Conservation (phyloP, 1,140 invertebrate genomes). For the Ostrea edulis region DNA sequence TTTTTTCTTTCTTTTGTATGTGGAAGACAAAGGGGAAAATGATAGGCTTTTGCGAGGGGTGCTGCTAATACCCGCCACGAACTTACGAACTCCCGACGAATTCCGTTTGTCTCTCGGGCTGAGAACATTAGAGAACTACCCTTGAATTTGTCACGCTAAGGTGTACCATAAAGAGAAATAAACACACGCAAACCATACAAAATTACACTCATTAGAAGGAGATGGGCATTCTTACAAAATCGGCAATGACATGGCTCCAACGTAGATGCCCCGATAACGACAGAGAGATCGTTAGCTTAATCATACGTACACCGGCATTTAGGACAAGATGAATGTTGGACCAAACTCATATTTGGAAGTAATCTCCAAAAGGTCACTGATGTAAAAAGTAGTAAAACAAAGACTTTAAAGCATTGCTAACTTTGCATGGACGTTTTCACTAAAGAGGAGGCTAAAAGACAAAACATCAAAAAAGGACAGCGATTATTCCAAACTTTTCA, state of each 20-base stretch:
- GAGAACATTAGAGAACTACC: slow-evolving; percentile 10
- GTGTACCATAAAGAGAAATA: slow-evolving; percentile 17
- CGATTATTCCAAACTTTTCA: too few species aligned
- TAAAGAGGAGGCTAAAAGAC: too few species aligned
- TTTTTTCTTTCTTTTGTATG: neutral
- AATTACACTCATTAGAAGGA: slow-evolving; percentile 35
- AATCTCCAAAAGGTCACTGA: neutral
- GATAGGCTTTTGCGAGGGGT: neutral
- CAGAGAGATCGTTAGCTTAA: slow-evolving; percentile 3
- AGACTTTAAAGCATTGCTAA: too few species aligned
- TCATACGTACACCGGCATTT: slow-evolving; percentile 28
- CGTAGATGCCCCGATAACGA: slow-evolving; percentile 18
- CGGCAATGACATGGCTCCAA: slow-evolving; percentile 18
- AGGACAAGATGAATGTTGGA: slow-evolving; percentile 15
- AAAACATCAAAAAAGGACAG: too few species aligned
- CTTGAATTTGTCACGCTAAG: slow-evolving; percentile 36
- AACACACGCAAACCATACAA: slow-evolving; percentile 31
- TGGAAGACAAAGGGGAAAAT: neutral
- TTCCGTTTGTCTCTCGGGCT: neutral
- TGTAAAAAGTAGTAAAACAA: neutral
- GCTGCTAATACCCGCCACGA: neutral
- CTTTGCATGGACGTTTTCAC: too few species aligned
- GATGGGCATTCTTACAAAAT: slow-evolving; percentile 35
- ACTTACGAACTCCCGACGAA: slow-evolving; percentile 21
- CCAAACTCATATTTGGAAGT: neutral